A percentile compares a stretch with the other conserved stretches of the same genome.
These are phyloP conservation scores for Augochlora pura DNA, from an alignment of 1,140 invertebrate species.

Conservation along the genomic window DNA sequence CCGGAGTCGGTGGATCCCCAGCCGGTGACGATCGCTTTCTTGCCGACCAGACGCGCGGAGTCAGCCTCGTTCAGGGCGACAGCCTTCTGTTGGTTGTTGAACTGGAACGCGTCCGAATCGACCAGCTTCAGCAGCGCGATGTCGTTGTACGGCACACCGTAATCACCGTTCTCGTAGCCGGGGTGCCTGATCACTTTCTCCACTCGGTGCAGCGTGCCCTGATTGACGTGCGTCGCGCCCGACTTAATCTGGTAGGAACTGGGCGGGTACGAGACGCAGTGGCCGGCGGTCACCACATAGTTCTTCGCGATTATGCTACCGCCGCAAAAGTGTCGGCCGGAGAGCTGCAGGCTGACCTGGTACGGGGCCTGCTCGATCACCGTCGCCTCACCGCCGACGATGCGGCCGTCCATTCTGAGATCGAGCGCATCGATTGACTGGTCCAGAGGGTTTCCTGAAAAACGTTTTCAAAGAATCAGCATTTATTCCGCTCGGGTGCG, in stretches of 20 bases:
- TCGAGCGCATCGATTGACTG: background rate
- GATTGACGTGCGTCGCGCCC: conserved; percentile 45
- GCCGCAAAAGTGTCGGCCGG: conserved; percentile 71
- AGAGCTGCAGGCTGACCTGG: conserved; percentile 81
- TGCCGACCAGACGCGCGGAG: background rate
- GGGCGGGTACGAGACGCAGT: conserved; percentile 78
- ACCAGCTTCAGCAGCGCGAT: conserved; percentile 55
- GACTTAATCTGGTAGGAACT: conserved; percentile 31
- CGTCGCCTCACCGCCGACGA: conserved; percentile 83
- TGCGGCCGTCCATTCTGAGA: conserved; percentile 73
- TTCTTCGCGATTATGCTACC: conserved; percentile 82
- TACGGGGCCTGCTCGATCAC: conserved; percentile 83
- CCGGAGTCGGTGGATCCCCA: conserved; percentile 71
- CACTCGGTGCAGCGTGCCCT: conserved; percentile 50
- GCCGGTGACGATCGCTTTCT: conserved; percentile 60
- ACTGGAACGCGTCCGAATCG: background rate
- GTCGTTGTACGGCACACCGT: conserved; percentile 60
- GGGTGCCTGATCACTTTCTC: conserved; percentile 50
- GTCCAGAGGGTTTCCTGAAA: conserved; percentile 14
- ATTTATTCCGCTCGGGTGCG: too few species aligned
- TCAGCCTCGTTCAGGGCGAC: background rate
- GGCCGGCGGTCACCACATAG: conserved; percentile 84
- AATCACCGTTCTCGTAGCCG: conserved; percentile 12
- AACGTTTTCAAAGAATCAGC: too few species aligned
- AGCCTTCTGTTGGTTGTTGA: conserved; percentile 6